Base-by-base conservation (phyloP, 2,888 invertebrate genomes). In the Drosophila diplacantha region DNA sequence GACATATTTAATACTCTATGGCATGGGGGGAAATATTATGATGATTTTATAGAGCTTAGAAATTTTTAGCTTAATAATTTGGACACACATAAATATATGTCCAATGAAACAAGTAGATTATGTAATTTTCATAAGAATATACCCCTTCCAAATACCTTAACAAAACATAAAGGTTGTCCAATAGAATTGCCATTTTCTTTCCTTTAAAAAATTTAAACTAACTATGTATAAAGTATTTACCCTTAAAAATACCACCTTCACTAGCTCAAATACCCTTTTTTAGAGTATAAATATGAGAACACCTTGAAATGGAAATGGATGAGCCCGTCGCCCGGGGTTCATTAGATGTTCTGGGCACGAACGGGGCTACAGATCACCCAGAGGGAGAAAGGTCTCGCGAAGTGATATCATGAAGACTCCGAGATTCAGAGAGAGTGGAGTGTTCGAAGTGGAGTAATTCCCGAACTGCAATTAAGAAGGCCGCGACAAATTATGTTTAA, bases 401-500 rank as follows among this genome's bases (percentile, higher is more conserved):
- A 59, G 24, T 29, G 57, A 56, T 39, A 57, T 32, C 26, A 26
- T 34, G 29, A 18, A 41, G 29, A 62, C 39, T 16, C 47, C 49
- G 41, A 60, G 39, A 61, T 39, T 5, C 11, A 61, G 46, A n/a
- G 41, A 24, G 24, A 24, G 24, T 59, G 44, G 44, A 44, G 41
- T 44, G 12, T 58, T 38, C 43, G 22, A 43, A 24, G 12, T 35
- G 2, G 18, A 47, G 68, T 41, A 29, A 18, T 32, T 50, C 29
- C 32, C 53, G 18, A 44, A 34, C 26, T 58, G 47, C 51, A 52
- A 66, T 66, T 66, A 68, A 66, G 66, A 66, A 61, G 54, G 43
- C 52, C 50, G 66, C 72, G 73, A 75, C 79, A 70, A 72, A 83
- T 83, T 81, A 81, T 73, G 63, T 63, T 73, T 72, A 83, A 69